phyloP scores from a whole-genome alignment of 2,113 vertebrate genomes.

The Narcine bancroftii region DNA sequence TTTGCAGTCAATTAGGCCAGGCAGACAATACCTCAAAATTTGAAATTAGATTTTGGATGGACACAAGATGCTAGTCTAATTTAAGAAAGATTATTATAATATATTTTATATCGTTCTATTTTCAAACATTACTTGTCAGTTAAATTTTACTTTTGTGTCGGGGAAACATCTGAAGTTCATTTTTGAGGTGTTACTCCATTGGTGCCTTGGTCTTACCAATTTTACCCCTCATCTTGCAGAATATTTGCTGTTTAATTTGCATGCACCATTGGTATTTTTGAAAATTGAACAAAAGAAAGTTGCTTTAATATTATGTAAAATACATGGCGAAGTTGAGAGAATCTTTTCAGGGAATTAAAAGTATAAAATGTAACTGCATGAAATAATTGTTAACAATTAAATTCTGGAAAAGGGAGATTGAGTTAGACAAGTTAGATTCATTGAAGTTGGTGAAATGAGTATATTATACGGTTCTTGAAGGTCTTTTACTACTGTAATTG shows the following conservation, averaged over 20 bases:
- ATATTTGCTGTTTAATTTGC: not conserved
- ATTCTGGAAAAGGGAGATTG: too few relatives aligned
- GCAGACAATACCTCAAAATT: not conserved
- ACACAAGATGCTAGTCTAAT: not conserved
- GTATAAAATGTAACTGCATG: not conserved
- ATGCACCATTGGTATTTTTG: not conserved
- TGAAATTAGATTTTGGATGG: not conserved
- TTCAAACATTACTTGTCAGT: not conserved
- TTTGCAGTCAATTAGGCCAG: slow-evolving; percentile 26
- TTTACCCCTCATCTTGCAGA: not conserved
- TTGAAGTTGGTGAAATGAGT: not conserved
- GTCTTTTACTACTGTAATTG: not conserved
- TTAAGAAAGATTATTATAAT: too few relatives aligned
- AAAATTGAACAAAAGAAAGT: not conserved
- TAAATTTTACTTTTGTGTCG: not conserved
- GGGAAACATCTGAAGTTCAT: not conserved
- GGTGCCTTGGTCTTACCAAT: not conserved
- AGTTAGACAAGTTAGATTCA: not conserved
- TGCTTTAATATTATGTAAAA: not conserved
- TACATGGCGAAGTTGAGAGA: not conserved
- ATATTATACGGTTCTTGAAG: not conserved
- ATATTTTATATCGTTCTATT: not conserved
- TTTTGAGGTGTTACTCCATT: not conserved
- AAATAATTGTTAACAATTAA: not conserved
- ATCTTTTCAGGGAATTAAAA: not conserved